phyloP scores from a whole-genome alignment of 1,140 invertebrate species.

The Globodera ellingtonae region DNA sequence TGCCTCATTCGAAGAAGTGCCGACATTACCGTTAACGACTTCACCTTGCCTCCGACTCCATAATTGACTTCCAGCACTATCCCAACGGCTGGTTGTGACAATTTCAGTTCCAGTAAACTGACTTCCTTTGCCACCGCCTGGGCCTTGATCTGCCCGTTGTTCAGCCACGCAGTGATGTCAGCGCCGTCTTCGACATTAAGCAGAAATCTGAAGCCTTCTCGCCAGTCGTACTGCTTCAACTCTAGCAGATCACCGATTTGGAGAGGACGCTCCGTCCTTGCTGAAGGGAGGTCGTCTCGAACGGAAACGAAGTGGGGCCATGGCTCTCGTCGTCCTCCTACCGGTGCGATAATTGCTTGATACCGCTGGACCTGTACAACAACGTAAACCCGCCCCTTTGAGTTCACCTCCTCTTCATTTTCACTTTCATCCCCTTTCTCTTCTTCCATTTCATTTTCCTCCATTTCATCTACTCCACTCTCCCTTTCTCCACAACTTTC shows the following conservation, averaged over 20 bases:
- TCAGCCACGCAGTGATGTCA: neutral
- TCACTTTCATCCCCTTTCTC: too few relatives aligned
- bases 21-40: neutral
- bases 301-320: neutral
- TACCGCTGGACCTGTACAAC: too few relatives aligned
- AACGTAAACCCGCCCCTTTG: too few relatives aligned
- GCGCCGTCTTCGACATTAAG: neutral
- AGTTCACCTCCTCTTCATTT: too few relatives aligned
- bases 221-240: neutral
- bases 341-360: too few relatives aligned
- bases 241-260: neutral
- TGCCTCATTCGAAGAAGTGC: neutral
- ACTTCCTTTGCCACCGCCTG: neutral
- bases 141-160: constrained; percentile 3
- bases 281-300: neutral
- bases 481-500: too few relatives aligned
- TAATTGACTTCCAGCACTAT: constrained; percentile 3
- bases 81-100: neutral
- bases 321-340: too few relatives aligned
- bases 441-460: too few relatives aligned
- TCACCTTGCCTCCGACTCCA: neutral
- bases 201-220: neutral
- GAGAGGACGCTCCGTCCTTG: neutral
- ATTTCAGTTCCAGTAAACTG: neutral
- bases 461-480: too few relatives aligned